Base-by-base conservation (phyloP, 1,140 invertebrate genomes). In the Drosophila jambulina region DNA sequence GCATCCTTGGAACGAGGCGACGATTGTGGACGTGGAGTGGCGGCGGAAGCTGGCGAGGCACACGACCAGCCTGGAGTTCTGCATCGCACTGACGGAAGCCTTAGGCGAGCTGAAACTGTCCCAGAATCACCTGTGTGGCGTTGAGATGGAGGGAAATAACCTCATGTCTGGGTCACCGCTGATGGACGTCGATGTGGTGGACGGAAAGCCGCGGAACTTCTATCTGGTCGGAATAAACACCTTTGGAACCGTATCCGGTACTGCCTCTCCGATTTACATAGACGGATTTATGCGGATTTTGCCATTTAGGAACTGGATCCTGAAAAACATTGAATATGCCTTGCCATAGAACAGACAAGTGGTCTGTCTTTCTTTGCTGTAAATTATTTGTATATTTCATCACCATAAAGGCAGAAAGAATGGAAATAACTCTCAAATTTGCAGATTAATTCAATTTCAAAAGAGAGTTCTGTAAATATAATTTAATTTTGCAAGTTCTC, bases 241-340 rank as follows among this genome's bases (percentile, higher is more conserved):
- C 13, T 36, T 53, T 8, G 56, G 57, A 23, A n/a, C 46, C 2
- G 12, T 21, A 10, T 10, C 17, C 9, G 36, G 8, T 8, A 15
- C n/a, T 3, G 4, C 8, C 0, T 23, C 15, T 15, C 53, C 53
- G 9, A 54, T 12, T 9, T 13, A 6, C 7, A 23, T 69, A 5
- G 32, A 32, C 32, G 17, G 42, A 8, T 75, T 75, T 32, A 54
- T 71, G 57, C 19, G 40, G 12, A 70, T 75, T 25, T 21, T 48
- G n/a, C 67, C 56, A 2, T 70, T 54, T 34, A 70, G 40, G 32
- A 57, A 70, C 17, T 70, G 72, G 67, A 75, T 75, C 7, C 34
- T 62, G 10, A 42, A 43, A 21, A 61, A 36, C 13, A 61, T 61
- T 4, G 45, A 36, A 27, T 32, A 32, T 23, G 8, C 51, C 3